Evolutionary conservation across 2,113 vertebrate genomes (phyloP).

Genomic region (Holacanthus passer): DNA sequence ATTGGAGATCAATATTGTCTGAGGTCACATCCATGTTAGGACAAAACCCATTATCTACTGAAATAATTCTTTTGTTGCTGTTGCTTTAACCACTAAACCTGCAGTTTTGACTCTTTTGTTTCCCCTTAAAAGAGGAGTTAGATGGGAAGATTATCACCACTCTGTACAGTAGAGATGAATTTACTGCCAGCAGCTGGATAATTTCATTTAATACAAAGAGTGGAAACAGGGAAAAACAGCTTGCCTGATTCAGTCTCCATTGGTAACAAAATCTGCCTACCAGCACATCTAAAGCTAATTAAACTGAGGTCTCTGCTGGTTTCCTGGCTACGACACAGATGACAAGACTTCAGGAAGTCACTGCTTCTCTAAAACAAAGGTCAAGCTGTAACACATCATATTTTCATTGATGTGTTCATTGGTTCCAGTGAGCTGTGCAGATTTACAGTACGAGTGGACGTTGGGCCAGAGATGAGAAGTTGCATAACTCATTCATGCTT

Average conservation of each 20-base stretch:
- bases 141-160: too few species aligned
- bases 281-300: neutral
- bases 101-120: neutral
- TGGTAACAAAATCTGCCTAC: neutral
- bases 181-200: neutral
- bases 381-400: neutral
- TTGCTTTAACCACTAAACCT: neutral
- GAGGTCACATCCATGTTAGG: neutral
- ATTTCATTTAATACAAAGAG: neutral
- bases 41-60: neutral
- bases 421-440: neutral
- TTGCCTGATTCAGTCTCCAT: neutral
- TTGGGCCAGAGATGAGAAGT: too few species aligned
- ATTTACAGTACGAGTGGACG: neutral
- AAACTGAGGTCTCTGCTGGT: neutral
- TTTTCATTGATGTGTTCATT: neutral
- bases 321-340: neutral
- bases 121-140: too few species aligned
- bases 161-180: too few species aligned
- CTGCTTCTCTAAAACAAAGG: neutral
- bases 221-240: neutral
- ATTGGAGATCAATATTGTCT: constrained; percentile 1
- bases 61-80: neutral
- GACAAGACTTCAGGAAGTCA: neutral
- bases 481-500: too few species aligned